Evolutionary conservation across 1,140 invertebrate species (phyloP).

Genomic region (Leptoteleia sp.): DNA sequence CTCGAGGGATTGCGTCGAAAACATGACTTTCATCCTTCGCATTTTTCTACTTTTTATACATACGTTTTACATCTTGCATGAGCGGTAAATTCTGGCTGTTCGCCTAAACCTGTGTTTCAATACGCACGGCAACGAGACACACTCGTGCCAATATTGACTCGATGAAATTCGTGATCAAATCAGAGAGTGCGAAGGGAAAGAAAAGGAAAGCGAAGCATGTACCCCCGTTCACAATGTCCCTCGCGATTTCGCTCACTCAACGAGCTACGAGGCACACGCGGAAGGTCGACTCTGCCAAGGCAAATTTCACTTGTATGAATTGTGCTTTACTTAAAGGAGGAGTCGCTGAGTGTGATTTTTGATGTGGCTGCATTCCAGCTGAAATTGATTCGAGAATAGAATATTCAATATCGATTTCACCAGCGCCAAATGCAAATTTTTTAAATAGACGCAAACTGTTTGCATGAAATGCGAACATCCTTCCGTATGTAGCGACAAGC

Average conservation of each 20-base stretch:
- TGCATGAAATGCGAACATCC: background rate
- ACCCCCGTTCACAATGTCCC: constrained; percentile 60
- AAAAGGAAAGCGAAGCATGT: constrained; percentile 50
- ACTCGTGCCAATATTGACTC: constrained; percentile 67
- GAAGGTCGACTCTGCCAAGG: constrained; percentile 50
- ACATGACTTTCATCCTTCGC: constrained; percentile 17
- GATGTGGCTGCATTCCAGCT: constrained; percentile 65
- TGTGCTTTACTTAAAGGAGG: constrained; percentile 57
- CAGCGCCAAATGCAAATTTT: constrained; percentile 7
- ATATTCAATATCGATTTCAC: constrained; percentile 59
- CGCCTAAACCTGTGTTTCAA: constrained; percentile 59
- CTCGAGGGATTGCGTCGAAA: constrained; percentile 22
- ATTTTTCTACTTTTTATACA: background rate
- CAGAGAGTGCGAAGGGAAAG: constrained; percentile 53
- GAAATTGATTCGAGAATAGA: constrained; percentile 71
- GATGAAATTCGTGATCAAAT: constrained; percentile 64
- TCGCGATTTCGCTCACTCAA: constrained; percentile 38
- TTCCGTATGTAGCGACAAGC: too few species aligned
- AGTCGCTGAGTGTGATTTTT: constrained; percentile 62
- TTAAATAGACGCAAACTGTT: too few species aligned
- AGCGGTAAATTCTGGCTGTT: constrained; percentile 42
- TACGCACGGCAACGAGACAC: constrained; percentile 47
- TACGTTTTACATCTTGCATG: constrained; percentile 46
- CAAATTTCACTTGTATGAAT: constrained; percentile 63
- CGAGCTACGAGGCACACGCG: constrained; percentile 44